Base-by-base conservation (phyloP, 2,113 vertebrate species). In the Etheostoma spectabile region DNA sequence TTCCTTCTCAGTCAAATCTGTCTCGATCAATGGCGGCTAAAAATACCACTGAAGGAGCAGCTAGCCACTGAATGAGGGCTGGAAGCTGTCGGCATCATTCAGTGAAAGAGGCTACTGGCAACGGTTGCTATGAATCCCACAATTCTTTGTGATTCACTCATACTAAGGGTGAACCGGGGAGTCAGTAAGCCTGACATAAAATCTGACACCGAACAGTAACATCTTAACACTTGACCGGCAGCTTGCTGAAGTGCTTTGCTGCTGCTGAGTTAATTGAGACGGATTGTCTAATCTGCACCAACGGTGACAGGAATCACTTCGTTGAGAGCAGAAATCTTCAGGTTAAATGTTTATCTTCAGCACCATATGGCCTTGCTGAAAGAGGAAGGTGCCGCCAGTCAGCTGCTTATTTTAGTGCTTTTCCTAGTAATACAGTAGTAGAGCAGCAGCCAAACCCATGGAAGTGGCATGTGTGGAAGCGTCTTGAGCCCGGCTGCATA, bases 21-120 rank as follows among this genome's bases (percentile, higher is more conserved):
- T 74, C 85, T 88, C 85, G 71, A 93, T 95, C 93, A 91, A 93
- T 95, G 89, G 89, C 8, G 61, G 67, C 92, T 95, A 95, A 94
- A 95, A 95, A 95, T 95, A 95, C 87, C 66, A 57, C 55, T 62
- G 80, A 86, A 84, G 88, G 88, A 92, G 82, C 92, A 88, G 86
- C 85, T 77, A 80, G 85, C 82, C 79, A 42, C 71, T 88, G 88
- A 90, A 90, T 86, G 85, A 86, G 85, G 60, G 59, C 84, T 91
- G 79, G 55, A 77, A 90, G 86, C 91, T 88, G 88, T 85, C 90
- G 38, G 81, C 80, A 77, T 61, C 90, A 81, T 83, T 90, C 83
- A 80, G 79, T 56, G 87, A 70, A 90, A 82, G 67, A 67, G 84
- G 85, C 77, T 27, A 80, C 78, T 83, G 82, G 85, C 88, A 80